These are phyloP conservation scores for Zaprionus tsacasi DNA, from an alignment of 1,140 invertebrate genomes.

Conservation along the genomic window DNA sequence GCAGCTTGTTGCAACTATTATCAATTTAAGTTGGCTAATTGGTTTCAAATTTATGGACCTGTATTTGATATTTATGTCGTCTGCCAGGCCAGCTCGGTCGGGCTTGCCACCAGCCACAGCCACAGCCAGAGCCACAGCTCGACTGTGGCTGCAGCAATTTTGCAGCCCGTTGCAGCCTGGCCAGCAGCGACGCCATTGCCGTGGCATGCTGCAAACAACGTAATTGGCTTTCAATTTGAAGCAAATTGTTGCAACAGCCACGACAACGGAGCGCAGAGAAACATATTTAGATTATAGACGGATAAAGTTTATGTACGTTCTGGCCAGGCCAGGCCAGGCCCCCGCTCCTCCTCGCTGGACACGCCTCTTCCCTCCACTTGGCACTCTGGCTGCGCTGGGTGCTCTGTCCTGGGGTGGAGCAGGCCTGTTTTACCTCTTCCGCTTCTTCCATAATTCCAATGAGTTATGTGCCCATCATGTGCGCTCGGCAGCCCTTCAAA, in stretches of 20 bases:
- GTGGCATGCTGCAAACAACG: slow-evolving; percentile 81
- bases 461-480: slow-evolving; percentile 79
- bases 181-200: slow-evolving; percentile 35
- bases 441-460: slow-evolving; percentile 71
- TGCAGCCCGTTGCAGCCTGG: slow-evolving; percentile 2
- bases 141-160: slow-evolving; percentile 31
- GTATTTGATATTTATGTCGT: slow-evolving; percentile 84
- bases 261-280: slow-evolving; percentile 57
- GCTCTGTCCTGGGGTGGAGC: slow-evolving; percentile 17
- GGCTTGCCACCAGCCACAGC: slow-evolving; percentile 12
- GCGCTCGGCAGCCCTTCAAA: slow-evolving; percentile 70
- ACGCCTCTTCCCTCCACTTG: neutral
- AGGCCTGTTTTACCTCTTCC: slow-evolving; percentile 27
- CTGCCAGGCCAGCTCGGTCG: slow-evolving; percentile 41
- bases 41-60: slow-evolving; percentile 84
- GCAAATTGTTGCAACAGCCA: slow-evolving; percentile 82
- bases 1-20: slow-evolving; percentile 68
- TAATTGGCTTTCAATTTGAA: slow-evolving; percentile 83
- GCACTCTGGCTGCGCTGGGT: neutral
- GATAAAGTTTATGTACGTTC: slow-evolving; percentile 82
- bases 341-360: neutral
- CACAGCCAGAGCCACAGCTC: neutral
- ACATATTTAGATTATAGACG: slow-evolving; percentile 83
- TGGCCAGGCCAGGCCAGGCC: slow-evolving; percentile 43
- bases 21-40: slow-evolving; percentile 84